Evolutionary conservation across 2,113 vertebrate genomes (phyloP).

Genomic region (Macaca nemestrina): DNA sequence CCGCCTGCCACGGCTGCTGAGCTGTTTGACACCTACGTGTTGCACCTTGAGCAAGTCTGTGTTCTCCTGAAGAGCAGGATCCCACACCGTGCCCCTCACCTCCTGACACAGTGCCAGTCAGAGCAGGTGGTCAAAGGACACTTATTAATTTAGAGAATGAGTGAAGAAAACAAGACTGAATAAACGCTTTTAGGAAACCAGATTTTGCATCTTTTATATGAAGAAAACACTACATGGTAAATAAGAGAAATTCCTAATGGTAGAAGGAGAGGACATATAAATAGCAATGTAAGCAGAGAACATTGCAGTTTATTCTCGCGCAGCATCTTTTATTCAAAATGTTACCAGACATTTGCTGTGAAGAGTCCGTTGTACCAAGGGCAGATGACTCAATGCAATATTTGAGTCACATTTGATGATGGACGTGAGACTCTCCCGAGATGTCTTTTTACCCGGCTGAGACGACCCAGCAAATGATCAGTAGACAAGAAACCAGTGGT

Average conservation of each 20-base stretch:
- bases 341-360: background rate
- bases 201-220: background rate
- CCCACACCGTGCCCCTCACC: accelerated
- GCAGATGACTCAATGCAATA: slow-evolving; percentile 67
- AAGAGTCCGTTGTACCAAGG: background rate
- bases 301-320: background rate
- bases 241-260: background rate
- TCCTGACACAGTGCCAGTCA: accelerated
- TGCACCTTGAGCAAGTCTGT: background rate
- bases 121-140: accelerated
- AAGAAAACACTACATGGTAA: background rate
- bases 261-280: accelerated
- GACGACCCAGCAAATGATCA: slow-evolving; percentile 36
- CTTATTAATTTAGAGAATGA: background rate
- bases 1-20: accelerated
- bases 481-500: background rate
- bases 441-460: slow-evolving; percentile 70
- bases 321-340: background rate
- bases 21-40: accelerated
- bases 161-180: background rate
- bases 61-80: background rate
- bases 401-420: slow-evolving; percentile 57
- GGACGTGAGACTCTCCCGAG: slow-evolving; percentile 48
- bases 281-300: background rate
- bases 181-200: background rate